Evolutionary conservation across 2,888 invertebrate species (phyloP), one percentile per base, ranked within the genome.

Genomic region (Aspidiotus rigidus): DNA sequence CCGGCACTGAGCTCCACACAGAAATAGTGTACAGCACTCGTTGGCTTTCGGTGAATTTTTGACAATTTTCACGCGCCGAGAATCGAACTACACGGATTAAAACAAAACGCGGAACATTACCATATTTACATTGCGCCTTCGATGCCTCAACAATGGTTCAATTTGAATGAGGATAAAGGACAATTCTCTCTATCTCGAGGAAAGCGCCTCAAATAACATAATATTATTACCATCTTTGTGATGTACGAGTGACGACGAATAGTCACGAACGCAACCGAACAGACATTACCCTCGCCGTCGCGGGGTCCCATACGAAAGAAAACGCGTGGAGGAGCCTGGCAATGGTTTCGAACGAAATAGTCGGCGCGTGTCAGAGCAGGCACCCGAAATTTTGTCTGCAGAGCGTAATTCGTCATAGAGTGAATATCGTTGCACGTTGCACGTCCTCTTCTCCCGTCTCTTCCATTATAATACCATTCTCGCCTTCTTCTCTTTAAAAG

Each of bases 71-170:
- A 28, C 28, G 28, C 28, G 28, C 28, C 28, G 28, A 28, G 28
- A 28, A 28, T 28, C 28, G 28, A 28, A 28, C 28, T 28, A 28
- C 54, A 53, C 54, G 54, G 54, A 53, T 15, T 13, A n/a, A 13
- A 53, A 53, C 15, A 28, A 28, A 28, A 28, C 28, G 64, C 64
- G 64, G 55, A 64, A 64, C 39, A 17, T 55, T 53, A 40, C 16
- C 9, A 49, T 62, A 49, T 49, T 28, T 64, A 55, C n/a, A 39
- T 63, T 13, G 28, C n/a, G 39, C 17, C 17, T 8, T 66, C 41
- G 10, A 63, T 69, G 56, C 69, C 69, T 62, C 69, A 69, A 69
- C 62, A 69, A 69, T 69, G 69, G 69, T 69, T 69, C 57, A 69
- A 69, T 69, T 69, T 63, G 49, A 61, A 61, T 42, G 63, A 56